A percentile compares a stretch with the other conserved stretches of the same genome.
These are phyloP conservation scores for Panagrolaimus sp. DNA, from an alignment of 1,140 invertebrate genomes.

Conservation along the genomic window DNA sequence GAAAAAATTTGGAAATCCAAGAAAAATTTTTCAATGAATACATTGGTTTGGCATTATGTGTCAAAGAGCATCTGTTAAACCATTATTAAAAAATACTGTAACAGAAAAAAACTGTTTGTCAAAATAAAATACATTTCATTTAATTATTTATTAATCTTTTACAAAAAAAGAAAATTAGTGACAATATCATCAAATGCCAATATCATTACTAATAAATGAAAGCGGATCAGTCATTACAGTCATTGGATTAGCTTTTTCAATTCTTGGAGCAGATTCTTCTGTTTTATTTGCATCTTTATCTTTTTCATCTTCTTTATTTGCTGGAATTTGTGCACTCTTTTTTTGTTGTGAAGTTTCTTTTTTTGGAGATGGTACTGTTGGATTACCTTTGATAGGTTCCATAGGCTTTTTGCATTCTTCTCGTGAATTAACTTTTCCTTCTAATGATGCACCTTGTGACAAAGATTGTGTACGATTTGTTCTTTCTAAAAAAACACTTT, in stretches of 20 bases:
- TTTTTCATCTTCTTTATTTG: background rate
- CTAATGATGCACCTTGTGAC: background rate
- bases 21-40: too few relatives aligned
- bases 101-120: too few relatives aligned
- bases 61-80: too few relatives aligned
- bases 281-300: background rate
- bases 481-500: background rate
- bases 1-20: too few relatives aligned
- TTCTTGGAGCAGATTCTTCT: background rate
- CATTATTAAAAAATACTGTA: too few relatives aligned
- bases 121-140: too few relatives aligned
- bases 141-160: too few relatives aligned
- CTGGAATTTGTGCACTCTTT: background rate
- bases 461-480: conserved; percentile 4
- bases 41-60: too few relatives aligned
- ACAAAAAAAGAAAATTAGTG: too few relatives aligned
- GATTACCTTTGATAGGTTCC: background rate
- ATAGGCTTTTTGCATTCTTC: background rate
- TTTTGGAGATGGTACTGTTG: background rate
- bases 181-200: background rate
- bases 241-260: background rate
- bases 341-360: background rate
- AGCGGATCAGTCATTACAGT: background rate
- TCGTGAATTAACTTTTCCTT: background rate
- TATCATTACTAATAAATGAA: background rate